phyloP scores from a whole-genome alignment of 2,888 invertebrate genomes.

The Odontomyia ornata region DNA sequence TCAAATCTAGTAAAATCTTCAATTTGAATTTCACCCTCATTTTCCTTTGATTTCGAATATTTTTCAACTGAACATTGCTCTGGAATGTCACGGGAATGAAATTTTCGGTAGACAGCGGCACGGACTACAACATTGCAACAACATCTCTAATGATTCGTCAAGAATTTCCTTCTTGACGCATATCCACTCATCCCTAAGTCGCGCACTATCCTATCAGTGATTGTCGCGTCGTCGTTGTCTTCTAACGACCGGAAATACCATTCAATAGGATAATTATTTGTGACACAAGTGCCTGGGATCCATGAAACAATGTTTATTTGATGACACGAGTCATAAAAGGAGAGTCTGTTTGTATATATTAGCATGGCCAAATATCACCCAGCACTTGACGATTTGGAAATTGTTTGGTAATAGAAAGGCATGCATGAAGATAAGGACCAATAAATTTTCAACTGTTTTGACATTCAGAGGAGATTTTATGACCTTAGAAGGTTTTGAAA shows the following conservation, averaged over 20 bases:
- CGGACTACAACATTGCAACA: too few relatives aligned
- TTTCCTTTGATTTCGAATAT: neutral
- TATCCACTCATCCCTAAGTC: neutral
- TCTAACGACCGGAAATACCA: conserved; percentile 38
- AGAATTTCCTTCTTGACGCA: conserved; percentile 5
- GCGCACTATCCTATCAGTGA: neutral
- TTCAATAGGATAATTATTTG: conserved; percentile 40
- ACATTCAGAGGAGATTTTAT: neutral
- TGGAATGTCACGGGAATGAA: neutral
- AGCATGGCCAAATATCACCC: neutral
- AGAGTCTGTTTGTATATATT: neutral
- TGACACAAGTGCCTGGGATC: conserved; percentile 34
- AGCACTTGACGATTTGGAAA: neutral
- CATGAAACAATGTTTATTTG: neutral
- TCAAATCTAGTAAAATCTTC: neutral
- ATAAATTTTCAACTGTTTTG: neutral
- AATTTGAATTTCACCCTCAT: neutral
- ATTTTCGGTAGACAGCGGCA: too few relatives aligned
- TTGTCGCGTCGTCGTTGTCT: neutral
- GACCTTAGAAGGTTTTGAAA: neutral
- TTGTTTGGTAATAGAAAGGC: neutral
- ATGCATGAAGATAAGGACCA: neutral
- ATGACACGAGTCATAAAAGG: conserved; percentile 23
- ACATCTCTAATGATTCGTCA: conserved; percentile 5
- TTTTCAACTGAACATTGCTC: too few relatives aligned